Evolutionary conservation across 2,113 vertebrate species (phyloP).

Genomic region (Fregetta grallaria): DNA sequence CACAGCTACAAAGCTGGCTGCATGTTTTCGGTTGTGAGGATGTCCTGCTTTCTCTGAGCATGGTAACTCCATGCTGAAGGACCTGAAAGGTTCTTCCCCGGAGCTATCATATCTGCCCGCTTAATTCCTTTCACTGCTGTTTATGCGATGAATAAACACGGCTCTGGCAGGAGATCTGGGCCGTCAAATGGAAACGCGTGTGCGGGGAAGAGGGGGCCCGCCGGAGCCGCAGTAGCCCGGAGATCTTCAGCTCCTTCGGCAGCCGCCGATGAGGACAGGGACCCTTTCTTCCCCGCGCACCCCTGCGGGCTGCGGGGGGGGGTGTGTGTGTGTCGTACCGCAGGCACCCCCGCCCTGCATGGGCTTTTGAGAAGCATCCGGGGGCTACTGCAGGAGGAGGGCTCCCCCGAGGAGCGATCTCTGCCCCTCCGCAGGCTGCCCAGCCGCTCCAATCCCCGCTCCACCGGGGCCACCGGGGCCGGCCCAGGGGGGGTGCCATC

Average conservation of each 20-base stretch:
- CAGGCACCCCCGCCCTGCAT: not conserved
- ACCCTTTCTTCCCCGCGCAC: not conserved
- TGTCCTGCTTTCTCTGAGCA: not conserved
- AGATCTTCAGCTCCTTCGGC: not conserved
- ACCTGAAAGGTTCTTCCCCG: not conserved
- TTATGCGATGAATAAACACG: not conserved
- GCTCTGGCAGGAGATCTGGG: not conserved
- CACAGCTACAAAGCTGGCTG: not conserved
- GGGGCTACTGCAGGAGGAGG: not conserved
- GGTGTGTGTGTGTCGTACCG: not conserved
- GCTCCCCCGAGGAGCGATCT: not conserved
- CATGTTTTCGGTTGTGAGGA: not conserved
- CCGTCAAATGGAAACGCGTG: not conserved
- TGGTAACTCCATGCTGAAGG: too few relatives aligned
- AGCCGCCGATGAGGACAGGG: not conserved
- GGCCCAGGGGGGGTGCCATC: not conserved
- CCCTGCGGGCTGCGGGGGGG: not conserved
- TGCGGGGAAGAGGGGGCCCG: not conserved
- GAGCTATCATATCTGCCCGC: not conserved
- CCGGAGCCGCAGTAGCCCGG: not conserved
- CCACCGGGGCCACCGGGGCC: not conserved
- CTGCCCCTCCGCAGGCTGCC: not conserved
- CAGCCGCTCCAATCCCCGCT: not conserved
- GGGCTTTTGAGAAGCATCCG: not conserved
- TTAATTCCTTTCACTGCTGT: not conserved